A percentile compares a stretch with the other conserved stretches of the same genome.
Evolutionary conservation across 2,113 vertebrate genomes (phyloP).

Genomic region (Pelobates fuscus): DNA sequence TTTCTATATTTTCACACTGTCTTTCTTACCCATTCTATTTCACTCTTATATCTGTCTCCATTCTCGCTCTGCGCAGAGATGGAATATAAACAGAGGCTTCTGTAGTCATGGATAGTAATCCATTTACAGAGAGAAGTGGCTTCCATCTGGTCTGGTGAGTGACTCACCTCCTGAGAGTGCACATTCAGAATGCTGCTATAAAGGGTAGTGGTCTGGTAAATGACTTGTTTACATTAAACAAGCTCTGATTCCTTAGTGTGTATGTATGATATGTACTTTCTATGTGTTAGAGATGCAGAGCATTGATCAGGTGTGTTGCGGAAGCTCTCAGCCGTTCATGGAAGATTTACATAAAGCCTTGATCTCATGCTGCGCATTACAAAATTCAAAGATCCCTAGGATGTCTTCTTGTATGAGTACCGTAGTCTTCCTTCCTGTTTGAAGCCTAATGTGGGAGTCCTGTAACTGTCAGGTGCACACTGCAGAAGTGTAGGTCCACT

Average conservation of each 20-base stretch:
- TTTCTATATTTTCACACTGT: no score
- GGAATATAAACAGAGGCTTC: constrained; percentile 13
- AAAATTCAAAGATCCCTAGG: no score
- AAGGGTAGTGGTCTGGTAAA: background rate
- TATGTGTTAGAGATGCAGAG: no score
- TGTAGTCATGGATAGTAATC: constrained; percentile 49
- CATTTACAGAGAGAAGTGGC: constrained; percentile 38
- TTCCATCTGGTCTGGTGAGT: constrained; percentile 26
- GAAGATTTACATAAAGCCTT: background rate
- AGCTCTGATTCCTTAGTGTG: background rate
- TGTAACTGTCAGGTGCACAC: no score
- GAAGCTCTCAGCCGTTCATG: background rate
- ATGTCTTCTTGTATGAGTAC: no score
- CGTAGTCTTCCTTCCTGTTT: no score
- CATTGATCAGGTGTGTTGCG: background rate
- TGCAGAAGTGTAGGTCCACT: no score
- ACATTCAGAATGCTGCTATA: constrained; percentile 12
- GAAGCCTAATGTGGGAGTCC: no score
- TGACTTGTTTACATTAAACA: background rate
- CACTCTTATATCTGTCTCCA: background rate
- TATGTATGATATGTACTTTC: no score
- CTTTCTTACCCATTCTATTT: background rate
- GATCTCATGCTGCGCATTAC: no score
- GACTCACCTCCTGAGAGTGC: constrained; percentile 23
- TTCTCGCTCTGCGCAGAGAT: background rate